Conservation (phyloP, 2,888 invertebrate species). For the Phlogophora meticulosa region DNA sequence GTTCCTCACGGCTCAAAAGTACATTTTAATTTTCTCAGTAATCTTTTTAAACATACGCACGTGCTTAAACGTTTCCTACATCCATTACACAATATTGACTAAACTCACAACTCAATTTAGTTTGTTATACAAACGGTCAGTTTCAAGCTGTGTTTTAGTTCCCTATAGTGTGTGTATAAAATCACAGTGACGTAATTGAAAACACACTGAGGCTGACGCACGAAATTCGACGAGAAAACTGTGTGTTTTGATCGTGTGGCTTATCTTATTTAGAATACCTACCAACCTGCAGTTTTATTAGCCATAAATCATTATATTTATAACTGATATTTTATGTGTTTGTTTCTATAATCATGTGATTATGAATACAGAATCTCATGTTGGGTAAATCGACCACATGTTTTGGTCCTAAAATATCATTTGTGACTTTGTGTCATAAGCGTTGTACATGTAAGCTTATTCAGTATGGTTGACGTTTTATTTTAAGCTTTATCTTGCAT, state of each 20-base stretch:
- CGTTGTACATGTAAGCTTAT: no score
- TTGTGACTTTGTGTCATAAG: no score
- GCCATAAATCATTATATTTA: conserved; percentile 51
- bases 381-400: conserved; percentile 2
- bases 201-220: conserved; percentile 49
- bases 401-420: conserved; percentile 6
- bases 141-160: neutral
- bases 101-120: conserved; percentile 10
- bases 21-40: neutral
- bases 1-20: neutral
- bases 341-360: conserved; percentile 26
- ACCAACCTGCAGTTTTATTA: conserved; percentile 24
- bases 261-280: conserved; percentile 37
- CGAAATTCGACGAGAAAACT: conserved; percentile 21
- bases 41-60: neutral
- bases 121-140: conserved; percentile 27
- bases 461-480: no score
- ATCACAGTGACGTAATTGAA: conserved; percentile 40
- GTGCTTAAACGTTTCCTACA: neutral
- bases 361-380: conserved; percentile 7
- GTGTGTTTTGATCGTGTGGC: conserved; percentile 26
- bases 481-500: no score
- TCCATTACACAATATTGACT: conserved; percentile 32
- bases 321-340: conserved; percentile 42
- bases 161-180: conserved; percentile 14